phyloP scores from a whole-genome alignment of 2,888 invertebrate genomes.

The Acleris laterana region DNA sequence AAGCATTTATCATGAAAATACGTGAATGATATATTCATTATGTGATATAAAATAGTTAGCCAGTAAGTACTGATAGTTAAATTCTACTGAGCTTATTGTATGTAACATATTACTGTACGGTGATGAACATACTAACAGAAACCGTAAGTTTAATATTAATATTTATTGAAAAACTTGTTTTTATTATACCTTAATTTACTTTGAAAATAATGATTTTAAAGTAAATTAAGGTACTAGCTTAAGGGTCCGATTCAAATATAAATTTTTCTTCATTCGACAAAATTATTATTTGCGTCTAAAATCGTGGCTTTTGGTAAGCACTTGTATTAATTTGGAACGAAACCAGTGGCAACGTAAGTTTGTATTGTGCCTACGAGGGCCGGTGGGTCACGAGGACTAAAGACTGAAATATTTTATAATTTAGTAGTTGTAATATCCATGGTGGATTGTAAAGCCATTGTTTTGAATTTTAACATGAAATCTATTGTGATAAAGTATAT shows the following conservation, averaged over 20 bases:
- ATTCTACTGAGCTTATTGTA: slow-evolving; percentile 51
- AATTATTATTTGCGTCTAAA: slow-evolving; percentile 14
- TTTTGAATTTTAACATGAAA: slow-evolving; percentile 67
- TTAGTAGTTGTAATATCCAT: slow-evolving; percentile 67
- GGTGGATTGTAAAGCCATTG: slow-evolving; percentile 68
- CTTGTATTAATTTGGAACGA: slow-evolving; percentile 20
- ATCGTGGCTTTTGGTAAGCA: slow-evolving; percentile 16
- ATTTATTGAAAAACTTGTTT: slow-evolving; percentile 65
- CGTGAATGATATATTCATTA: slow-evolving; percentile 68
- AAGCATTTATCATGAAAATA: slow-evolving; percentile 65
- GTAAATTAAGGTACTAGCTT: slow-evolving; percentile 52
- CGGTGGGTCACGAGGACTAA: slow-evolving; percentile 69
- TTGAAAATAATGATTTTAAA: slow-evolving; percentile 56
- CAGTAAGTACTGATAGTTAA: slow-evolving; percentile 62
- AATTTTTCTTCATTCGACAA: slow-evolving; percentile 13
- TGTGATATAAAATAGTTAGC: slow-evolving; percentile 81
- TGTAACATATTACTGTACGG: slow-evolving; percentile 50
- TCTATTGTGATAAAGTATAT: slow-evolving; percentile 77
- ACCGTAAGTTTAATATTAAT: slow-evolving; percentile 61
- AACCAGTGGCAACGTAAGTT: slow-evolving; percentile 29
- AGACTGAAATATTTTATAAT: slow-evolving; percentile 75
- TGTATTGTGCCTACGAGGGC: slow-evolving; percentile 41
- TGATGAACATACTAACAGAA: slow-evolving; percentile 58
- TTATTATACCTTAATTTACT: slow-evolving; percentile 65
- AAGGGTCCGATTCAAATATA: slow-evolving; percentile 25